Evolutionary conservation across 2,113 vertebrate genomes (phyloP).

Genomic region (Hippolais icterina): DNA sequence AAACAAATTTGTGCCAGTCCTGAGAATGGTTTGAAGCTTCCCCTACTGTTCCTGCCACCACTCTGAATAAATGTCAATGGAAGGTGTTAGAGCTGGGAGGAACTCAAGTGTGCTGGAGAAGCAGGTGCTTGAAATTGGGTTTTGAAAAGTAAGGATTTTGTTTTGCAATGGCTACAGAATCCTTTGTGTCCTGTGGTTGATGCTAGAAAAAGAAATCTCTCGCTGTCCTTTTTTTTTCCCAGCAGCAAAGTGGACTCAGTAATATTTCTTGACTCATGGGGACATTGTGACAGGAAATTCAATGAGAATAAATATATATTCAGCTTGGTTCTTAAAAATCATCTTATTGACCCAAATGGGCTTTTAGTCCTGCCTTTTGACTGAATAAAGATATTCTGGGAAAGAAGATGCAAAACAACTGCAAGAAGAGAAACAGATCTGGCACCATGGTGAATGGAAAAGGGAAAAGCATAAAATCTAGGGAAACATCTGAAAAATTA

Average conservation of each 20-base stretch:
- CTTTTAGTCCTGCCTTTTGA: background rate
- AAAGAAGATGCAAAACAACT: background rate
- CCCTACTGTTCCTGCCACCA: background rate
- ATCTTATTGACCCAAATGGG: background rate
- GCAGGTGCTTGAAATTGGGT: background rate
- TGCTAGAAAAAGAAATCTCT: background rate
- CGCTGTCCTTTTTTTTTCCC: background rate
- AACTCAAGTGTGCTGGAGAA: background rate
- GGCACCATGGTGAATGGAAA: background rate
- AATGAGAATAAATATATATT: background rate
- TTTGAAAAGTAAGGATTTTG: background rate
- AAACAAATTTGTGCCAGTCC: background rate
- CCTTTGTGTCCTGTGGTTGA: background rate
- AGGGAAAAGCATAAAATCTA: background rate
- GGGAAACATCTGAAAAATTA: background rate
- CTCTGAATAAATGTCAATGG: background rate
- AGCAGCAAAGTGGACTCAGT: background rate
- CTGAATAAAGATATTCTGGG: background rate
- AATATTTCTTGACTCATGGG: background rate
- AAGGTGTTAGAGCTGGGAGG: background rate
- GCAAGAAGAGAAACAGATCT: background rate
- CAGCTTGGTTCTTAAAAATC: background rate
- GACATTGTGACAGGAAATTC: background rate
- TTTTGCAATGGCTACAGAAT: background rate
- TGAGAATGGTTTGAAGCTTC: background rate